A percentile compares a stretch with the other conserved stretches of the same genome.
phyloP scores from a whole-genome alignment of 2,797 vertebrate genomes.

The Sphaeramia orbicularis region DNA sequence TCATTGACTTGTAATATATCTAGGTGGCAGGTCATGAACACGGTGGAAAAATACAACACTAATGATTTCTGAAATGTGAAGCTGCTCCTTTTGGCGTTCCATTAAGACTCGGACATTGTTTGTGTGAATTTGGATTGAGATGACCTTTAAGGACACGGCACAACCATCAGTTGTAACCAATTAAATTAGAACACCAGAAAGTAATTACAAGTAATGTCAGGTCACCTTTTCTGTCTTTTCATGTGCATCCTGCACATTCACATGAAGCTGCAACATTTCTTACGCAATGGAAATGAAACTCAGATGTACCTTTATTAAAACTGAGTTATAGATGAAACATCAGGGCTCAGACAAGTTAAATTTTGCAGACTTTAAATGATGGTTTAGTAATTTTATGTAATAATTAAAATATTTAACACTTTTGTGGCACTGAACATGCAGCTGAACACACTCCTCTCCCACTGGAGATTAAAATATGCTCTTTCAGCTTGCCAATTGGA shows the following conservation, averaged over 20 bases:
- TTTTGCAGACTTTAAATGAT: too few species aligned
- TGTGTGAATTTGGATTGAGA: conserved; percentile 58
- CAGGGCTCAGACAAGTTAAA: too few species aligned
- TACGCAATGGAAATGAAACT: background rate
- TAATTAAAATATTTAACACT: background rate
- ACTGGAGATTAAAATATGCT: conserved; percentile 2
- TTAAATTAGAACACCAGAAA: conserved; percentile 20
- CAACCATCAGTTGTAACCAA: conserved; percentile 34
- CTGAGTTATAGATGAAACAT: too few species aligned
- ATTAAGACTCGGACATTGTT: conserved; percentile 45
- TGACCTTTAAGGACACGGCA: conserved; percentile 39
- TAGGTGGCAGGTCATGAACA: conserved; percentile 22
- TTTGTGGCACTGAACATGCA: background rate
- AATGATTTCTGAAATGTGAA: conserved; percentile 36
- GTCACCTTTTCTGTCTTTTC: conserved; percentile 22
- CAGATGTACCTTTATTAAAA: too few species aligned
- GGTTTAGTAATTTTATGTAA: too few species aligned
- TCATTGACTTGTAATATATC: conserved; percentile 21
- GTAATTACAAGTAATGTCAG: conserved; percentile 18
- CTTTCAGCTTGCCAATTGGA: conserved; percentile 1
- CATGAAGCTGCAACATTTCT: conserved; percentile 27
- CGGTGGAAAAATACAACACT: conserved; percentile 27
- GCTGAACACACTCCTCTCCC: conserved; percentile 11
- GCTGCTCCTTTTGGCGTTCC: conserved; percentile 27
- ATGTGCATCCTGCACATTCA: conserved; percentile 4